Conservation (phyloP, 2,888 invertebrate genomes). For the Heliconius ismenius region DNA sequence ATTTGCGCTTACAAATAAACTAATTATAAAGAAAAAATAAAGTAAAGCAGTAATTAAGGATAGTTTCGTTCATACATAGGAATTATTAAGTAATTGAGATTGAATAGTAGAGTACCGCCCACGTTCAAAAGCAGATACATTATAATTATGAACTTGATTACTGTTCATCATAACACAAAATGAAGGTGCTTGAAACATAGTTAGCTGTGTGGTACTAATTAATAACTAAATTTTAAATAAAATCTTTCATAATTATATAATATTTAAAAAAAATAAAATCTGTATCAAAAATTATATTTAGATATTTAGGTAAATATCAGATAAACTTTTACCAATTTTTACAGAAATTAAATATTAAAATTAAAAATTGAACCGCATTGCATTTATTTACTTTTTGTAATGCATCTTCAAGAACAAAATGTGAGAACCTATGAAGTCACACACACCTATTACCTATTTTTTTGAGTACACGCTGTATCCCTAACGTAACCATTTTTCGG, state of each 20-base stretch:
- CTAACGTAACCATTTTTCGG: no score
- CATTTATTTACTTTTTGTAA: not conserved
- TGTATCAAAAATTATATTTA: no score
- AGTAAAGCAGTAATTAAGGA: conserved; percentile 26
- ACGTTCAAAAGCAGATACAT: conserved; percentile 12
- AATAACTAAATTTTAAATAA: not conserved
- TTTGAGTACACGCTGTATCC: no score
- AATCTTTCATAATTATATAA: not conserved
- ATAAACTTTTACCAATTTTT: not conserved
- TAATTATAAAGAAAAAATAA: conserved; percentile 20
- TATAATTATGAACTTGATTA: conserved; percentile 28
- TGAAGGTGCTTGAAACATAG: conserved; percentile 7
- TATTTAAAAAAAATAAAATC: not conserved
- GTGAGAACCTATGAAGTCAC: not conserved
- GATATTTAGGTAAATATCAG: not conserved
- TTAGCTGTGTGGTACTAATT: not conserved
- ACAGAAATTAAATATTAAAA: not conserved
- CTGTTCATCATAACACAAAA: conserved; percentile 10
- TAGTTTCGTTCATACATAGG: conserved; percentile 20
- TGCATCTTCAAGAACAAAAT: not conserved
- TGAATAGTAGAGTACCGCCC: conserved; percentile 25
- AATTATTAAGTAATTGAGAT: conserved; percentile 28
- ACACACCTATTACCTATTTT: not conserved
- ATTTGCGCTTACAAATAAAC: not conserved
- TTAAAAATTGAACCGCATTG: not conserved